Conservation (phyloP, 2,888 invertebrate species). For the Dermolepida albohirtum region DNA sequence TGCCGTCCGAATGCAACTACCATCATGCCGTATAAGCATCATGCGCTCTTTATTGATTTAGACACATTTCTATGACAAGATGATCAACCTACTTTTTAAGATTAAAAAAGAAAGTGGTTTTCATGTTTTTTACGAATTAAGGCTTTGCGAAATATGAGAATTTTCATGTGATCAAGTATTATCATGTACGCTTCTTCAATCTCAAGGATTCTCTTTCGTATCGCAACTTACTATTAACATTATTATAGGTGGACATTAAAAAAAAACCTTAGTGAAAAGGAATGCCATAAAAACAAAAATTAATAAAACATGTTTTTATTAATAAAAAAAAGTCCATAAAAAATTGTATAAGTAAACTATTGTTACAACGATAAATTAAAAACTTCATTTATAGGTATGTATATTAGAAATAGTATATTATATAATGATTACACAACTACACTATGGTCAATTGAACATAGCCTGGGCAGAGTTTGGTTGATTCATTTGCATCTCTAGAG, state of each 20-base stretch:
- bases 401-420: too few relatives aligned
- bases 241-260: neutral
- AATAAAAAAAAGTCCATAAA: slow-evolving; percentile 12
- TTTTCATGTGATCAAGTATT: too few relatives aligned
- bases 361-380: too few relatives aligned
- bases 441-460: slow-evolving; percentile 51
- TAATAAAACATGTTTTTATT: slow-evolving; percentile 31
- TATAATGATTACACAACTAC: slow-evolving; percentile 35
- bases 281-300: slow-evolving; percentile 28
- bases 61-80: too few relatives aligned
- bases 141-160: too few relatives aligned
- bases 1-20: too few relatives aligned
- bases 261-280: slow-evolving; percentile 3
- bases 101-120: too few relatives aligned
- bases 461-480: slow-evolving; percentile 59
- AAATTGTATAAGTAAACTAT: slow-evolving; percentile 8
- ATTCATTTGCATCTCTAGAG: slow-evolving; percentile 58
- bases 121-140: too few relatives aligned
- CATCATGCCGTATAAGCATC: too few relatives aligned
- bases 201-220: neutral
- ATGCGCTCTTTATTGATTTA: neutral
- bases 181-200: too few relatives aligned
- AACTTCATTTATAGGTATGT: too few relatives aligned
- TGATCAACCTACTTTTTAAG: too few relatives aligned
- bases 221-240: neutral